Conservation (phyloP, 2,113 vertebrate genomes). For the Crocuta crocuta region DNA sequence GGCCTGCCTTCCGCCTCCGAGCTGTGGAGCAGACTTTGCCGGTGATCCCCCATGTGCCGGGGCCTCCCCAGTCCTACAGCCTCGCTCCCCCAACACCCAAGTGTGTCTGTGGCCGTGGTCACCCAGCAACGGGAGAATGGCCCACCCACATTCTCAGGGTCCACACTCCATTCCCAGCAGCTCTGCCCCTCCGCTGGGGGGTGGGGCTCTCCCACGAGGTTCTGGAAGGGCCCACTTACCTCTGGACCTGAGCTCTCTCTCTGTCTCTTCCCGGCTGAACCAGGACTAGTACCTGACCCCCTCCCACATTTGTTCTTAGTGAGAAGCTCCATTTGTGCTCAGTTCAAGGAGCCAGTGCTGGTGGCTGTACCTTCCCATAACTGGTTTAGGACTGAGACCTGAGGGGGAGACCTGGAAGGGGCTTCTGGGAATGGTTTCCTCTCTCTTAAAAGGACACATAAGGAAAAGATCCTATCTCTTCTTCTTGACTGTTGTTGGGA, state of each 20-base stretch:
- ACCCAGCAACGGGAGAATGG: constrained; percentile 45
- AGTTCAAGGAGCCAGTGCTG: neutral
- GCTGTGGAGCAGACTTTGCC: accelerated
- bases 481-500: neutral
- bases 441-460: neutral
- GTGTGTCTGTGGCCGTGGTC: neutral
- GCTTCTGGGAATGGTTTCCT: neutral
- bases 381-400: neutral
- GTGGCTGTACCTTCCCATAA: neutral
- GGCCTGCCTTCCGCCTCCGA: accelerated
- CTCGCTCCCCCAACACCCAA: constrained; percentile 41
- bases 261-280: neutral
- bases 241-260: neutral
- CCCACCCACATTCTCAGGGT: neutral
- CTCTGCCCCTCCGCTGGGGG: too few relatives aligned
- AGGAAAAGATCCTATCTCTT: neutral
- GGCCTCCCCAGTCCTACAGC: neutral
- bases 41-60: constrained; percentile 11
- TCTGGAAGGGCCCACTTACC: too few relatives aligned
- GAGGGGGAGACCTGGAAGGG: neutral
- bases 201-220: too few relatives aligned
- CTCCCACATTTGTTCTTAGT: neutral
- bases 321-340: neutral
- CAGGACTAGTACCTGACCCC: neutral
- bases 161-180: constrained; percentile 21